Evolutionary conservation across 1,140 invertebrate species (phyloP), one percentile per base, ranked within the genome.

Genomic region (Drosophila sp.): DNA sequence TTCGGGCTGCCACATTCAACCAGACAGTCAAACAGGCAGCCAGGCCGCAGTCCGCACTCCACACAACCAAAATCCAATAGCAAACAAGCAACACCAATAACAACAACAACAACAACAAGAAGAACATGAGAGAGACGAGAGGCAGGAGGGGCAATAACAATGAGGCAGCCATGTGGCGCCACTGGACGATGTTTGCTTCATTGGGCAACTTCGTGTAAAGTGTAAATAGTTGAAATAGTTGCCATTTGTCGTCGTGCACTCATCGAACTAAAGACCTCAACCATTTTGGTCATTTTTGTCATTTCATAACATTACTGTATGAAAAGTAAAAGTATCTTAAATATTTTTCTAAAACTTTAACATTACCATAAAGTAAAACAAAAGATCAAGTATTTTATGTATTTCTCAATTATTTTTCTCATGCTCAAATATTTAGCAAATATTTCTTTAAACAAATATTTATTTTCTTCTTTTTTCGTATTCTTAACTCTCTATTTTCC

Each of bases 121-220:
- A 27, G 6, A 29, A 29, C 27, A 29, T 5, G 48, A 40, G 48
- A 0, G 36, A 21, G 1, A 46, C 4, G 2, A 16, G 40, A 0
- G 36, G 13, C 14, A 40, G 32, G 34, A 67, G 58, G 58, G 57
- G 43, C 76, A 59, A 62, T 73, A 74, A 78, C 73, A 86, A 84
- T 73, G 77, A 50, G 74, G 67, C 80, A 83, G 81, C 84, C 79
- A 78, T 84, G 80, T 84, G 80, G 80, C 80, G 80, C 81, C 81
- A 84, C 54, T 61, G 61, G 58, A 78, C 80, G 69, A 75, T 80
- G 63, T 77, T 74, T 74, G 69, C 21, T 77, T 76, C 74, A 87
- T 87, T 84, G 77, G 72, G 64, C 74, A 86, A 86, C 74, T 84
- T 86, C 53, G 78, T 76, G 78, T 84, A 71, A 86, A 84, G 73